Conservation (phyloP, 2,113 vertebrate species). For the Ceyx melanurus region DNA sequence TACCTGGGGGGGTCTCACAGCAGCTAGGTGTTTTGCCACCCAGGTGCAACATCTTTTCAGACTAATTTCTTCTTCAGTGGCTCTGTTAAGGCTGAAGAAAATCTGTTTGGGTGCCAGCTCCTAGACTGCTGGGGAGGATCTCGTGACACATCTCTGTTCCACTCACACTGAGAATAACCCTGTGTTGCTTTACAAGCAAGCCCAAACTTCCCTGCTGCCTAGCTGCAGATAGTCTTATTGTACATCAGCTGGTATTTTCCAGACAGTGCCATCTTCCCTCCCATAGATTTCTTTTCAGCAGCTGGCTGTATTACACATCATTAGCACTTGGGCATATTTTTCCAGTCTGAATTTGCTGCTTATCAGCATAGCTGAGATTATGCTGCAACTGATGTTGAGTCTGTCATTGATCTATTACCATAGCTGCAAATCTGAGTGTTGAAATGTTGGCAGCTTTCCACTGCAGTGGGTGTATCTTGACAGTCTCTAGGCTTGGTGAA, state of each 20-base stretch:
- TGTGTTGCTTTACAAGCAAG: background rate
- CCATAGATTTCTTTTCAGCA: background rate
- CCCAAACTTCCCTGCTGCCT: background rate
- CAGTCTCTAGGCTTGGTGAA: constrained; percentile 53
- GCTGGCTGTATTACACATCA: background rate
- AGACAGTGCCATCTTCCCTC: background rate
- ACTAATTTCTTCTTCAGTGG: background rate
- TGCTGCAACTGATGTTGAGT: constrained; percentile 43
- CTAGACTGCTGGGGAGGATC: background rate
- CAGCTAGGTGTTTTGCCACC: background rate
- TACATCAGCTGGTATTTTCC: background rate
- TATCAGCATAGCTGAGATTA: constrained; percentile 41
- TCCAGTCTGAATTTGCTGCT: constrained; percentile 23
- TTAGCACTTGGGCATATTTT: constrained; percentile 29
- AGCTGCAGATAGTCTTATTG: background rate
- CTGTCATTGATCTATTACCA: constrained; percentile 53
- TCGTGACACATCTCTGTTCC: background rate
- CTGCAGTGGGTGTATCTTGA: constrained; percentile 63
- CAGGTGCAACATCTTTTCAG: background rate
- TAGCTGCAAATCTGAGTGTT: constrained; percentile 8
- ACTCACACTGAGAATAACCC: background rate
- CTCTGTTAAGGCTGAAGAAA: background rate
- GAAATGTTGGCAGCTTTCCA: constrained; percentile 54
- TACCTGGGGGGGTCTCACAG: background rate
- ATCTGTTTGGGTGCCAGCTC: background rate